Evolutionary conservation across 2,797 vertebrate species (phyloP).

Genomic region (Onychomys torridus): DNA sequence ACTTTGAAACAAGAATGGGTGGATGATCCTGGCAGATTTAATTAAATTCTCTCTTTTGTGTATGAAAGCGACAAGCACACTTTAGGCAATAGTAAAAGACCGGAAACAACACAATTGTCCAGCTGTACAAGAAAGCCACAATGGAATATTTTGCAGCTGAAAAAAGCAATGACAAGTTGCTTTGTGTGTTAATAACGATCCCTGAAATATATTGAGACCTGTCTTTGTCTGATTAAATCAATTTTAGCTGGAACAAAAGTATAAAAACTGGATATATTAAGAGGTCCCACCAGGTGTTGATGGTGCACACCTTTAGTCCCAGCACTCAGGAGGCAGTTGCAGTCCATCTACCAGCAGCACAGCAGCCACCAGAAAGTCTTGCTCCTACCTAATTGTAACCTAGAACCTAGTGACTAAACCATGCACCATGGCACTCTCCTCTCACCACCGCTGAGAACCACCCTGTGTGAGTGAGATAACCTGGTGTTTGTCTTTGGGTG

Average conservation of each 20-base stretch:
- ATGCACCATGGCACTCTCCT: no score
- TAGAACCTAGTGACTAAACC: not conserved
- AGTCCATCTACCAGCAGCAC: not conserved
- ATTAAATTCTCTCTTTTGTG: not conserved
- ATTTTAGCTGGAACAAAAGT: not conserved
- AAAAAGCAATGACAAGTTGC: not conserved
- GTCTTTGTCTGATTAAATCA: not conserved
- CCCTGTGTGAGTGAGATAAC: not conserved
- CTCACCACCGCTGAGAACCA: not conserved
- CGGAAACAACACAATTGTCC: not conserved
- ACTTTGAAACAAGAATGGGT: not conserved
- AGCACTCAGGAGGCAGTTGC: not conserved
- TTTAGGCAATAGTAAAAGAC: not conserved
- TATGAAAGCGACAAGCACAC: not conserved
- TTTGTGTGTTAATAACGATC: not conserved
- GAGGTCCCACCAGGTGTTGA: accelerated
- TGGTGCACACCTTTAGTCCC: not conserved
- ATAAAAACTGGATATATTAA: not conserved
- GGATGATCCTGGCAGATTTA: not conserved
- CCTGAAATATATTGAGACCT: not conserved
- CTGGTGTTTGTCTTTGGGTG: not conserved
- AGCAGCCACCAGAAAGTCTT: not conserved
- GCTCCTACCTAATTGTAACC: not conserved
- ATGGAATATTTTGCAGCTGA: not conserved
- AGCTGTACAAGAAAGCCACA: not conserved